Conservation (phyloP, 2,113 vertebrate genomes). For the Corythaeola cristata region DNA sequence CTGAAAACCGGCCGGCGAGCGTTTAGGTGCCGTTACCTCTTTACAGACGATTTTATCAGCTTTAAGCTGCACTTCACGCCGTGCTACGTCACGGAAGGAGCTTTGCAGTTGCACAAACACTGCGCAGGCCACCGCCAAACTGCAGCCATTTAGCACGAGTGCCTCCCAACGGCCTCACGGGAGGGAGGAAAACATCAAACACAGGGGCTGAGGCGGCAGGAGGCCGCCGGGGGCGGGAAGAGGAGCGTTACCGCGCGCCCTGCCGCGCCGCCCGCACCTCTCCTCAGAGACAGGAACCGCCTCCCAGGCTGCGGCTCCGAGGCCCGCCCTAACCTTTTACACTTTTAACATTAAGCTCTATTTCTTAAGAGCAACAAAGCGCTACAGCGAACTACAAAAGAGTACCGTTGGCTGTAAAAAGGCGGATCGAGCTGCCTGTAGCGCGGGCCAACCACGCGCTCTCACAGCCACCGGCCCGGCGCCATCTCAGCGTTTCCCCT, state of each 20-base stretch:
- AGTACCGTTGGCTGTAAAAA: fast-evolving
- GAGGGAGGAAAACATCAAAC: fast-evolving
- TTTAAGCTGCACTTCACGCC: not conserved
- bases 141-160: not conserved
- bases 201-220: not conserved
- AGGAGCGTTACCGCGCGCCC: fast-evolving
- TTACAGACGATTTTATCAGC: not conserved
- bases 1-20: no score
- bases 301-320: fast-evolving
- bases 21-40: not conserved
- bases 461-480: no score
- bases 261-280: not conserved
- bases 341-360: not conserved
- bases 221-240: no score
- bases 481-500: fast-evolving
- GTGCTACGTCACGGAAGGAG: not conserved
- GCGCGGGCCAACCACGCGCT: no score
- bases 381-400: not conserved
- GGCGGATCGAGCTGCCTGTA: no score
- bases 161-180: not conserved
- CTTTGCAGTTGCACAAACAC: not conserved
- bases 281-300: not conserved
- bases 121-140: fast-evolving
- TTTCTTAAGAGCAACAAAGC: not conserved
- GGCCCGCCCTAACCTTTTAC: not conserved